phyloP scores from a whole-genome alignment of 2,888 invertebrate genomes.

The Cataglyphis altisquamis region DNA sequence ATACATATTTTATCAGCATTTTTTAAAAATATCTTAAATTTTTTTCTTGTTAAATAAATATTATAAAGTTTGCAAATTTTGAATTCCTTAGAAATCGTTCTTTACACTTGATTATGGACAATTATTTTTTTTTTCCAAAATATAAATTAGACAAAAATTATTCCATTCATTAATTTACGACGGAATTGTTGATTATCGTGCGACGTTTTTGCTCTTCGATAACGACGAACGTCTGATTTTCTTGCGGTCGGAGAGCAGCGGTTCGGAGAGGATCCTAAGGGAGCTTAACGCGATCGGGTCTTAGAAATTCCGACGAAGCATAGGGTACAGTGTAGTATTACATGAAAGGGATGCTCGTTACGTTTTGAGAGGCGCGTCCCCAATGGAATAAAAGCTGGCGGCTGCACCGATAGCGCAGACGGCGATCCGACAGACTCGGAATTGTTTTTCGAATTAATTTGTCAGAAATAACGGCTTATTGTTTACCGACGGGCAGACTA shows the following conservation, averaged over 20 bases:
- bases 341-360: conserved; percentile 72
- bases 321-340: conserved; percentile 55
- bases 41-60: not conserved
- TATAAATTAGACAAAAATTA: not conserved
- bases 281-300: conserved; percentile 50
- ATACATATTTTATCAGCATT: not conserved
- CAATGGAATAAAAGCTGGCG: conserved; percentile 62
- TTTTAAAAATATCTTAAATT: not conserved
- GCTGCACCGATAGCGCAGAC: conserved; percentile 29
- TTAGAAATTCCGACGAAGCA: conserved; percentile 54
- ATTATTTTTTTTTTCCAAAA: not conserved
- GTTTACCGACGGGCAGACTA: conserved; percentile 71
- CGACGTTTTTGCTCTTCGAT: conserved; percentile 10
- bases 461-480: conserved; percentile 77
- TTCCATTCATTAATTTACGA: conserved; percentile 26
- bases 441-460: conserved; percentile 78
- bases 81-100: not conserved
- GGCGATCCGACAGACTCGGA: conserved; percentile 43
- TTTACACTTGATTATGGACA: not conserved
- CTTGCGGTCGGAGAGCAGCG: conserved; percentile 29
- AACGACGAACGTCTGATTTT: conserved; percentile 37
- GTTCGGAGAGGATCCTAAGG: conserved; percentile 31
- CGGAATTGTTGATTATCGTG: conserved; percentile 22
- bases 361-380: conserved; percentile 50
- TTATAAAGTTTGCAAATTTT: not conserved